phyloP scores from a whole-genome alignment of 2,113 vertebrate genomes.

The Oncorhynchus masou region DNA sequence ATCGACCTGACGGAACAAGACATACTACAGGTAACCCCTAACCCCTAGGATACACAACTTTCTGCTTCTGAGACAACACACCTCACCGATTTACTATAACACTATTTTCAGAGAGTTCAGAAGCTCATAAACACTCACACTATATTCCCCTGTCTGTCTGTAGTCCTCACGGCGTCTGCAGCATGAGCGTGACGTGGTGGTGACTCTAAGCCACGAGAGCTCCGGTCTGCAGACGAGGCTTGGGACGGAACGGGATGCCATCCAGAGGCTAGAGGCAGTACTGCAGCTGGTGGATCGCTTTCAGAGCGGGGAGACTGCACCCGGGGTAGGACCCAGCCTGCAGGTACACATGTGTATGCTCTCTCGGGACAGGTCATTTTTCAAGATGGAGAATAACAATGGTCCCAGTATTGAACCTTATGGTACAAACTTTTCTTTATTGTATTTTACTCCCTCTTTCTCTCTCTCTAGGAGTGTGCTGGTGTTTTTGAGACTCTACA shows the following conservation, averaged over 20 bases:
- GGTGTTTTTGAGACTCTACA: conserved; percentile 88
- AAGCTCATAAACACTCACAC: too few relatives aligned
- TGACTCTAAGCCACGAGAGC: conserved; percentile 88
- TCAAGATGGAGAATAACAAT: too few relatives aligned
- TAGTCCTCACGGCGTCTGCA: conserved; percentile 91
- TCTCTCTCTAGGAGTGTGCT: conserved; percentile 79
- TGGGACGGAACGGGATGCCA: conserved; percentile 75
- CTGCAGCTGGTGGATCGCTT: conserved; percentile 89
- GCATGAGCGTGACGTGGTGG: conserved; percentile 91
- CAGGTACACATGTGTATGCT: conserved; percentile 44
- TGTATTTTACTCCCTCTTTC: background rate
- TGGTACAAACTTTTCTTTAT: background rate
- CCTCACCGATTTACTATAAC: background rate
- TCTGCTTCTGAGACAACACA: background rate
- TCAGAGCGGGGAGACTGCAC: conserved; percentile 72
- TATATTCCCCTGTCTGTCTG: background rate
- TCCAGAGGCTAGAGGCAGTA: conserved; percentile 85
- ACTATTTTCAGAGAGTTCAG: background rate
- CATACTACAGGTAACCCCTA: conserved; percentile 82
- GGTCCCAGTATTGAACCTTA: background rate
- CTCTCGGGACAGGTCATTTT: background rate
- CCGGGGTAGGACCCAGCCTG: conserved; percentile 62
- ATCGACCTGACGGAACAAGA: conserved; percentile 97
- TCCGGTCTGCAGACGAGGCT: conserved; percentile 80
- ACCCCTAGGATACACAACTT: background rate